These are phyloP conservation scores for Holacanthella duospinosa DNA, from an alignment of 2,888 invertebrate species.

Conservation along the genomic window DNA sequence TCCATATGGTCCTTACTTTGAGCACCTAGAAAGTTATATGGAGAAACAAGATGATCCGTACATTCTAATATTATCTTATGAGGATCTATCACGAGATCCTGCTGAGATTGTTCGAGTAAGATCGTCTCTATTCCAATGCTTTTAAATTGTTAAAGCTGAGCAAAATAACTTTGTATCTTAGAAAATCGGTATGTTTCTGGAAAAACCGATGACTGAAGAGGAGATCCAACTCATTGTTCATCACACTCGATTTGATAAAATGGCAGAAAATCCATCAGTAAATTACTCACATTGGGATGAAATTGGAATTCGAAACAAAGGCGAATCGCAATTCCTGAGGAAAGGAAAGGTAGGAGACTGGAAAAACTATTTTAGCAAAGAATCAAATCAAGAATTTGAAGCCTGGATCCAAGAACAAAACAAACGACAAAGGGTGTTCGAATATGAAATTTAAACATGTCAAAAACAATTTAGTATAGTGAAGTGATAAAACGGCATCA, in stretches of 20 bases:
- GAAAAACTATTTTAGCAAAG: constrained; percentile 42
- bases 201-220: constrained; percentile 35
- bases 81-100: constrained; percentile 40
- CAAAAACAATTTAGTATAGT: neutral
- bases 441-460: constrained; percentile 15
- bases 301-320: constrained; percentile 41
- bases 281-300: constrained; percentile 42
- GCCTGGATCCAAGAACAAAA: constrained; percentile 31
- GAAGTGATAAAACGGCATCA: too few species aligned
- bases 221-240: constrained; percentile 39
- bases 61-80: constrained; percentile 39
- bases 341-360: constrained; percentile 46
- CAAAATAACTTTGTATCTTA: constrained; percentile 36
- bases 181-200: constrained; percentile 43
- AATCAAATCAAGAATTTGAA: constrained; percentile 41
- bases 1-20: constrained; percentile 39
- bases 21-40: constrained; percentile 40
- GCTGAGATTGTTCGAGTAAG: constrained; percentile 39
- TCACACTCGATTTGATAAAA: constrained; percentile 44
- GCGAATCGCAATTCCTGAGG: constrained; percentile 42
- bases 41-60: constrained; percentile 37
- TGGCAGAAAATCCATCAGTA: constrained; percentile 44
- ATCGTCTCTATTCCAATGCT: neutral
- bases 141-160: neutral
- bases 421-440: constrained; percentile 17